Evolutionary conservation across 2,797 vertebrate genomes (phyloP).

Genomic region (Gymnothorax javanicus): DNA sequence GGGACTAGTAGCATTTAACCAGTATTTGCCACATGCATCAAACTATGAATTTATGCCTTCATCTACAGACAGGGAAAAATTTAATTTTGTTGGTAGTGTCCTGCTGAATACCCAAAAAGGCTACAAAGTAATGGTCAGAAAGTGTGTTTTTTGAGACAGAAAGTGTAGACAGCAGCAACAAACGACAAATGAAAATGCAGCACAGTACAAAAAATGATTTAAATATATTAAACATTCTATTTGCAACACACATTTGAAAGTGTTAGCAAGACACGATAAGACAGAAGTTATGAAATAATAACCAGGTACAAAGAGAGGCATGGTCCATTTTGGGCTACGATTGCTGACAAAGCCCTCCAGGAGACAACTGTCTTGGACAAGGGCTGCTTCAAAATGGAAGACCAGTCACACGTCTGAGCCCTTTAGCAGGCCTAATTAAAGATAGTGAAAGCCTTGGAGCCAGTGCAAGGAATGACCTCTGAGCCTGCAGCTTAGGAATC

Average conservation of each 20-base stretch:
- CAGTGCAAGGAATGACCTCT: conserved; percentile 24
- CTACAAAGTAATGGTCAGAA: background rate
- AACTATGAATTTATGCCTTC: background rate
- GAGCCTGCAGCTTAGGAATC: conserved; percentile 27
- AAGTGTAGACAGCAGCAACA: conserved; percentile 58
- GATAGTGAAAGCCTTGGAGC: conserved; percentile 1
- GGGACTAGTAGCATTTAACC: no score
- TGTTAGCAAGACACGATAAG: conserved; percentile 66
- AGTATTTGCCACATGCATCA: background rate
- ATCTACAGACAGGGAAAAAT: background rate
- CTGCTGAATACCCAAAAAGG: background rate
- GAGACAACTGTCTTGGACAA: background rate
- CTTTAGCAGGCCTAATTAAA: background rate
- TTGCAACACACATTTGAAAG: conserved; percentile 63
- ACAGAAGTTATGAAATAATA: conserved; percentile 50
- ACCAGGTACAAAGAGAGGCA: background rate
- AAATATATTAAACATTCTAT: conserved; percentile 80
- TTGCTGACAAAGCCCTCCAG: background rate
- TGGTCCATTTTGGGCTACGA: background rate
- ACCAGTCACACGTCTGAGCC: background rate
- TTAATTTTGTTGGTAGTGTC: background rate
- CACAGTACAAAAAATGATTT: conserved; percentile 64
- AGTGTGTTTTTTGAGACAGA: conserved; percentile 35
- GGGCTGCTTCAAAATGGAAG: background rate
- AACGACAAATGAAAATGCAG: conserved; percentile 57